Base-by-base conservation (phyloP, 2,888 invertebrate genomes). In the Mechanitis messenoides region DNA sequence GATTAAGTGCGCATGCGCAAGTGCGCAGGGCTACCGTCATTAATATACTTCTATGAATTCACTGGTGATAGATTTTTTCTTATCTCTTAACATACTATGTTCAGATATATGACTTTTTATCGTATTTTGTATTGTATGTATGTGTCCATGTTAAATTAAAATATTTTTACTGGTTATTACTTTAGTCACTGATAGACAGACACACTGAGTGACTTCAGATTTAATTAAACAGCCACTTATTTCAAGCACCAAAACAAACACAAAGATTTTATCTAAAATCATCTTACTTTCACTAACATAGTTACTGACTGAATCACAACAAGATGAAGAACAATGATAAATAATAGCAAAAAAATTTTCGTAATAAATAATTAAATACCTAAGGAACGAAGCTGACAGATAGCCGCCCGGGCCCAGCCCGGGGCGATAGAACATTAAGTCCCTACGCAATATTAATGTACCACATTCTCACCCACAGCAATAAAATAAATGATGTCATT, bases 401-500 rank as follows among this genome's bases (percentile, higher is more conserved):
- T 82, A 84, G 74, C 72, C 70, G 64, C 38, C 38, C 38, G 38
- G 38, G 38, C 38, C 20, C 20, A 2, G 83, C 88, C 87, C 76
- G 83, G 82, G 85, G 89, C 89, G 84, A 83, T 84, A 74, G 76
- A 20, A 76, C 84, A 87, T 87, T 87, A 85, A 78, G 85, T 82
- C 77, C 78, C 87, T 83, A 79, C 82, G 81, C 82, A 80, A 85
- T 87, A 88, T 88, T 87, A 87, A 88, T 86, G 87, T 83, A 80
- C 76, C 80, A 83, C 83, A 85, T 88, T 90, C 87, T 86, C 87
- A 85, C 87, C 84, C 85, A 79, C 72, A 77, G 87, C 87, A 86
- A 89, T 90, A 88, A 89, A 87, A 90, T 90, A 88, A 89, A 90
- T 89, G 89, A 89, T 87, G 87, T 88, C 85, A 89, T 89, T 89